Evolutionary conservation across 2,113 vertebrate species (phyloP).

Genomic region (Tretioscincus oriximinensis): DNA sequence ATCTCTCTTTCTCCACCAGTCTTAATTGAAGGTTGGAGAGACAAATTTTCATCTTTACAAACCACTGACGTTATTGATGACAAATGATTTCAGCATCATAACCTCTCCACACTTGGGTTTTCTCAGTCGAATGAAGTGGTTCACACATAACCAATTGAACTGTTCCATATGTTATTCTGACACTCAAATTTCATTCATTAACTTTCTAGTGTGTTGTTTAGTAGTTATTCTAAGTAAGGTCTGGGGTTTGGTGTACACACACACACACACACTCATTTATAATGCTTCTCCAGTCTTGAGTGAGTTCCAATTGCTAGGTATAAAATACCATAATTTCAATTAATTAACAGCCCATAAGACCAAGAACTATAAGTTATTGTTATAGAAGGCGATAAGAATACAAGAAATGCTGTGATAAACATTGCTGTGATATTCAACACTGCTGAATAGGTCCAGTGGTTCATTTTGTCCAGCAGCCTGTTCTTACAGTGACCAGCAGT

Average conservation of each 20-base stretch:
- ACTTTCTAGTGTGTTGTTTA: conserved; percentile 16
- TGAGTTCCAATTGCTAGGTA: neutral
- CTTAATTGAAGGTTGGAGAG: conserved; percentile 56
- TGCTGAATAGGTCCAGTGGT: too few relatives aligned
- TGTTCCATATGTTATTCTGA: conserved; percentile 16
- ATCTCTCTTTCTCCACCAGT: conserved; percentile 22
- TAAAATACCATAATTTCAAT: too few relatives aligned
- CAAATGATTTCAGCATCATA: conserved; percentile 37
- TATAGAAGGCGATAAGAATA: too few relatives aligned
- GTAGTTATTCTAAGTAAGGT: neutral
- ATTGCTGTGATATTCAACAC: too few relatives aligned
- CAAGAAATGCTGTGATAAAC: too few relatives aligned
- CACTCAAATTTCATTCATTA: conserved; percentile 15
- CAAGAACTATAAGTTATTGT: too few relatives aligned
- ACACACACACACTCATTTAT: too few relatives aligned
- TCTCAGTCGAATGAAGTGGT: conserved; percentile 16
- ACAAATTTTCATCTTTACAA: conserved; percentile 49
- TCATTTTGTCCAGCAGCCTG: too few relatives aligned
- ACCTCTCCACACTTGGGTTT: conserved; percentile 12
- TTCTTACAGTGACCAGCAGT: too few relatives aligned
- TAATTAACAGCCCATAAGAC: too few relatives aligned
- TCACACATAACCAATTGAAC: conserved; percentile 2
- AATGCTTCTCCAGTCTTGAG: neutral
- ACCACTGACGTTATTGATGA: conserved; percentile 45
- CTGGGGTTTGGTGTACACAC: neutral